Evolutionary conservation across 2,888 invertebrate genomes (phyloP), one percentile per base, ranked within the genome.

Genomic region (Lasioglossum figueresi): DNA sequence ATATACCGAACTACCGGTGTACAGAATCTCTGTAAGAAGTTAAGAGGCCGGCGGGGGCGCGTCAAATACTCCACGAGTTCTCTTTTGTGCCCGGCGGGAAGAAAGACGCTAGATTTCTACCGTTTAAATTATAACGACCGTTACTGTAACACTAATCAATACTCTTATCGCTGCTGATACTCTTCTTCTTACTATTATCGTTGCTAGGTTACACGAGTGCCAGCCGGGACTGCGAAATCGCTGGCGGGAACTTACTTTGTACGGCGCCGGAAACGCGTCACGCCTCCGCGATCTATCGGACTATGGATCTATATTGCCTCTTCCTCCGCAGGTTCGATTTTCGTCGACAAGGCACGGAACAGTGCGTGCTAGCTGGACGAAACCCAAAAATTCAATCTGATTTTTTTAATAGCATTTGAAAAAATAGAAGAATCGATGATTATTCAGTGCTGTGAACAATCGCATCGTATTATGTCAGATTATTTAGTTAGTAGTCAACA

Each of bases 81-180:
- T 6, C 48, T 52, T 52, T 10, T 4, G 23, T 77, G 27, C 52
- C 48, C 56, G 23, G 31, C 59, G 8, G 31, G 34, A 79, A 12
- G 79, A 82, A 80, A 63, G 79, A 87, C 85, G 76, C 68, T 88
- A 81, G 79, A 76, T 88, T 88, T 88, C 80, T 87, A 87, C 79
- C 74, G 71, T 80, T 88, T 85, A 88, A 77, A 85, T 82, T 82
- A 84, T 87, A 84, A 82, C 76, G 80, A 87, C 40, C 70, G 80
- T 79, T 85, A 83, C 66, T 68, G 56, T 85, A 85, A 83, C 76
- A 76, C 78, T 87, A 87, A 76, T 80, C 84, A 84, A 82, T 80
- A 82, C 68, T 81, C 84, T 78, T 88, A 88, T 84, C 84, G 87
- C 87, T 87, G 84, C 88, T 84, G 84, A 88, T 87, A 84, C 71